Base-by-base conservation (phyloP, 2,888 invertebrate genomes). In the Volucella inflata region DNA sequence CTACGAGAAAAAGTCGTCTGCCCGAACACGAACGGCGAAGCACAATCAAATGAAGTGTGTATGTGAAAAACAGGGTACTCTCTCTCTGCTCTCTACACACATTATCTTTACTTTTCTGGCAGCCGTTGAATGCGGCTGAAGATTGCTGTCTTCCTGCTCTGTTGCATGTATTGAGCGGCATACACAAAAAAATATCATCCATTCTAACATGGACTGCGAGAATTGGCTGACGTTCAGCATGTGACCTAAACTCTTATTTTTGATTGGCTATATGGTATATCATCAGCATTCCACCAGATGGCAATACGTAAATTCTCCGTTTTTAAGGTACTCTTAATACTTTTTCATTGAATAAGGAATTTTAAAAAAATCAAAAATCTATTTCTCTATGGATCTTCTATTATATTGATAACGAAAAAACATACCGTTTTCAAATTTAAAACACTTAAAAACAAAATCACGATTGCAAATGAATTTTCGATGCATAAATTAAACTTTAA, bases 31-130 rank as follows among this genome's bases (percentile, higher is more conserved):
- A 81, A 85, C 85, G 77, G 76, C 72, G 76, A 72, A 81, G 72
- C 67, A 85, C 76, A 85, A 77, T 76, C 80, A 55, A 85, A 80
- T 84, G 80, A 76, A 80, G 62, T 74, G 50, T 85, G 76, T 85
- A 87, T 88, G 88, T 88, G 88, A 88, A 96, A 95, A 96, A 96
- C 65, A 74, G 75, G 51, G 65, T 75, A 74, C 95, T 96, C 97
- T 96, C 96, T 96, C 95, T 96, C 96, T 96, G 96, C 96, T 96
- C 96, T 96, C 96, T 96, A 88, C 85, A 87, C 96, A 95, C 46
- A 77, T 81, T 77, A 81, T 46, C 81, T 72, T 38, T 46, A n/a
- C 76, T 72, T 21, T 16, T 85, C 42, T 30, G 16, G 36, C 36
- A 17, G 16, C 42, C 42, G 50, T 17, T 50, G 21, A 55, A 17